A percentile compares a stretch with the other conserved stretches of the same genome.
These are phyloP conservation scores for Drosophila littoralis DNA, from an alignment of 1,140 invertebrate species.

Conservation along the genomic window DNA sequence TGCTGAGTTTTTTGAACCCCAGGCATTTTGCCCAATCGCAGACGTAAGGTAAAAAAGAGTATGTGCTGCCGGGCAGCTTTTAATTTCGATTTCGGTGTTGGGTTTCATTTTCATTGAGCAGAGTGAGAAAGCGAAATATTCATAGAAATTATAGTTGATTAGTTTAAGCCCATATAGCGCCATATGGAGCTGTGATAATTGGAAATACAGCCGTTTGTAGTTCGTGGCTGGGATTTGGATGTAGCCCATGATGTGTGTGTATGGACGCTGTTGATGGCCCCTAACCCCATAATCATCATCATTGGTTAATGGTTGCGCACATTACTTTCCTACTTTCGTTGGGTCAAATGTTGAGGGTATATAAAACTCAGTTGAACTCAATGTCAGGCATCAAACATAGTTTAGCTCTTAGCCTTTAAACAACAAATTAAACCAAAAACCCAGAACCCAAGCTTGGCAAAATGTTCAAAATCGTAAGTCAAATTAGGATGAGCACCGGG, in stretches of 20 bases:
- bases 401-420: constrained; percentile 70
- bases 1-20: constrained; percentile 51
- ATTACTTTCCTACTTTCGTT: constrained; percentile 62
- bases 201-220: constrained; percentile 57
- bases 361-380: constrained; percentile 53
- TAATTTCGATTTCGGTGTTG: constrained; percentile 39
- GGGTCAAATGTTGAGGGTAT: constrained; percentile 45
- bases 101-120: constrained; percentile 24
- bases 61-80: constrained; percentile 25
- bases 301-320: constrained; percentile 56
- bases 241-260: background rate
- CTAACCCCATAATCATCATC: constrained; percentile 47
- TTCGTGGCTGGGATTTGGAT: constrained; percentile 29
- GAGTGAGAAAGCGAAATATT: constrained; percentile 26
- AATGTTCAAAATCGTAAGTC: constrained; percentile 76
- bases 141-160: constrained; percentile 56
- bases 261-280: constrained; percentile 27
- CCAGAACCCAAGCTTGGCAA: constrained; percentile 62
- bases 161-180: constrained; percentile 27
- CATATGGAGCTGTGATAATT: constrained; percentile 64
- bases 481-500: no score
- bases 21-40: constrained; percentile 28
- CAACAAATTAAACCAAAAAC: constrained; percentile 43
- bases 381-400: constrained; percentile 64
- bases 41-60: background rate